These are phyloP conservation scores for Sesia bembeciformis DNA, from an alignment of 2,888 invertebrate species.

Conservation along the genomic window DNA sequence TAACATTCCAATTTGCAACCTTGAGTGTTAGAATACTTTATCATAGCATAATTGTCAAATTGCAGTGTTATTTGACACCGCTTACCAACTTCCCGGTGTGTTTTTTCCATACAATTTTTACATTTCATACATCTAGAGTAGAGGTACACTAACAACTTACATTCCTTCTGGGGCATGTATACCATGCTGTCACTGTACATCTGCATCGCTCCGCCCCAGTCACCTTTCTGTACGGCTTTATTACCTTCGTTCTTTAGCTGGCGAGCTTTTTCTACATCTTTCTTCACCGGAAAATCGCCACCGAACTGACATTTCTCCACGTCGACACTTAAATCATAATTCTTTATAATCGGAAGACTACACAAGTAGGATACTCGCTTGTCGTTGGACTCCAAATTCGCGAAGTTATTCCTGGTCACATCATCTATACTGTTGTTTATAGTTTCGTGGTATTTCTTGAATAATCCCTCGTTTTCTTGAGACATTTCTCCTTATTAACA, in stretches of 20 bases:
- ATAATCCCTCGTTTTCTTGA: constrained; percentile 63
- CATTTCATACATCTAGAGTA: too few relatives aligned
- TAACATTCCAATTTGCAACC: too few relatives aligned
- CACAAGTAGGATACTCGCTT: constrained; percentile 77
- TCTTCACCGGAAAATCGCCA: constrained; percentile 56
- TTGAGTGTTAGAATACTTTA: too few relatives aligned
- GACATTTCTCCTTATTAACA: constrained; percentile 28
- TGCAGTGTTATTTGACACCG: too few relatives aligned
- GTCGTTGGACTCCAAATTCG: constrained; percentile 75
- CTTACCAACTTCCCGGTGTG: too few relatives aligned
- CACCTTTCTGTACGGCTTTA: constrained; percentile 79
- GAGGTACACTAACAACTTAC: constrained; percentile 55
- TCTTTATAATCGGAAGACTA: constrained; percentile 66
- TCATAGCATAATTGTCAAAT: too few relatives aligned
- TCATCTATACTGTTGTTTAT: constrained; percentile 71
- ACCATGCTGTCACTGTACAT: constrained; percentile 82
- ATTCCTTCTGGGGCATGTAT: constrained; percentile 78
- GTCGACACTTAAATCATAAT: constrained; percentile 61
- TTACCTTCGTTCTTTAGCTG: constrained; percentile 82
- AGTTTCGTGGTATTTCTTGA: constrained; percentile 77
- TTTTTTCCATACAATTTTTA: too few relatives aligned
- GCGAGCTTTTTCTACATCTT: constrained; percentile 76
- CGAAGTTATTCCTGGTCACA: constrained; percentile 77
- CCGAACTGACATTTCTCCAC: constrained; percentile 42
- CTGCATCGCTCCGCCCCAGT: constrained; percentile 79